These are phyloP conservation scores for Acropora tenuis DNA, from an alignment of 64 coral and sea anemone genomes.

Conservation along the genomic window DNA sequence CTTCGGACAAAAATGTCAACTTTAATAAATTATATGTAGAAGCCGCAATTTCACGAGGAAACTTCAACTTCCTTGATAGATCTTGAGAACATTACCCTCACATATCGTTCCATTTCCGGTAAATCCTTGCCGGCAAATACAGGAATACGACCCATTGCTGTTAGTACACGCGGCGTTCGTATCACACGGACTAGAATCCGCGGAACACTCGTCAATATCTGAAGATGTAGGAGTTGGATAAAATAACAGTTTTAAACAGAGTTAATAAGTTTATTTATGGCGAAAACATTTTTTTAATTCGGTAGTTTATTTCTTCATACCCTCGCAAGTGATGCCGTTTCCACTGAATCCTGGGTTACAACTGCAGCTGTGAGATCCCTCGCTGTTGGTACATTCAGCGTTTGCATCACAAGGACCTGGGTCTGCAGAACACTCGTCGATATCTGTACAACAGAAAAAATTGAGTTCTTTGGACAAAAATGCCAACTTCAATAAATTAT, in stretches of 20 bases:
- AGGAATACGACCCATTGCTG: constrained; percentile 23
- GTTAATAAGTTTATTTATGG: no score
- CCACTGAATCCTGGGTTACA: constrained; percentile 43
- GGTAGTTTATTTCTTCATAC: not conserved
- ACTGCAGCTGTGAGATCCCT: constrained; percentile 15
- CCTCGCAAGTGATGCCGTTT: constrained; percentile 28
- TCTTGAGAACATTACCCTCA: not conserved
- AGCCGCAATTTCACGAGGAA: no score
- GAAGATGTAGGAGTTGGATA: not conserved
- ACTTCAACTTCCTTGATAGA: no score
- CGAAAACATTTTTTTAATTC: no score
- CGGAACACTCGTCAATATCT: constrained; percentile 28
- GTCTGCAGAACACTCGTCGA: constrained; percentile 42
- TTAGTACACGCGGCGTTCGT: constrained; percentile 17
- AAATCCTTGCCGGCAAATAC: constrained; percentile 17
- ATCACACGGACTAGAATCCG: constrained; percentile 9
- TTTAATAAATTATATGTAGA: no score
- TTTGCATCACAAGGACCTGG: constrained; percentile 4
- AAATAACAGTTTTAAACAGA: no score
- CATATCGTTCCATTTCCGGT: constrained; percentile 10
- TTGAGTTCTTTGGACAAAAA: no score
- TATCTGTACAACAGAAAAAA: no score
- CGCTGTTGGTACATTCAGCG: constrained; percentile 39
- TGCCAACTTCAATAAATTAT: no score
- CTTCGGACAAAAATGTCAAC: no score